Percentiles rank a stretch among this genome's conserved stretches.
Evolutionary conservation across 2,113 vertebrate species (phyloP).

Genomic region (Machaerirhynchus nigripectus): DNA sequence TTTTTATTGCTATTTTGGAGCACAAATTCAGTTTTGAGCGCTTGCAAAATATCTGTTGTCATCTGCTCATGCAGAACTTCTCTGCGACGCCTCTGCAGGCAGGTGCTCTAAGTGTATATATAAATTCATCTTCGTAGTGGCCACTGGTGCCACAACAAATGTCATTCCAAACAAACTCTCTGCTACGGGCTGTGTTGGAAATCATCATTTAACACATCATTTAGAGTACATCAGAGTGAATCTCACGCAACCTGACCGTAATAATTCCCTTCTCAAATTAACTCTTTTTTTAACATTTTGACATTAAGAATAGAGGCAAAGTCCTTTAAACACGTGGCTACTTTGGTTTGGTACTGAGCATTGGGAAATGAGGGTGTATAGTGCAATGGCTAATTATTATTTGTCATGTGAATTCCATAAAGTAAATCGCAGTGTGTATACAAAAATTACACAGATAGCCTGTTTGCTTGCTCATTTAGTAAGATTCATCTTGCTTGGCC

Average conservation of each 20-base stretch:
- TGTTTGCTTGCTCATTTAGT: not conserved
- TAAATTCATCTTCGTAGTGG: slow-evolving; percentile 39
- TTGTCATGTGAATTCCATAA: not conserved
- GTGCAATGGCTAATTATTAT: not conserved
- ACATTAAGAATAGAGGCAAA: slow-evolving; percentile 20
- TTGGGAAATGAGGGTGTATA: not conserved
- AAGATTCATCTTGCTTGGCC: not conserved
- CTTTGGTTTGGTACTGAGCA: not conserved
- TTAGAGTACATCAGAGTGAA: slow-evolving; percentile 65
- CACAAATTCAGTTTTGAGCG: not conserved
- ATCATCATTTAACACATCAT: slow-evolving; percentile 71
- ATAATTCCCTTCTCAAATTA: slow-evolving; percentile 59
- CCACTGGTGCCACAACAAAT: slow-evolving; percentile 61
- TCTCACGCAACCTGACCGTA: slow-evolving; percentile 46
- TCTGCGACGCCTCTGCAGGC: slow-evolving; percentile 34
- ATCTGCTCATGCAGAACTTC: slow-evolving; percentile 46
- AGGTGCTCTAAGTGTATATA: slow-evolving; percentile 45
- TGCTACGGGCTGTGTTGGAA: slow-evolving; percentile 57
- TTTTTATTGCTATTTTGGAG: not conserved
- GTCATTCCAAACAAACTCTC: slow-evolving; percentile 68
- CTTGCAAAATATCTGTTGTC: slow-evolving; percentile 30
- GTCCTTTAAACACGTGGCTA: not conserved
- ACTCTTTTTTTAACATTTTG: slow-evolving; percentile 47
- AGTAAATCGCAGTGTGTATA: not conserved
- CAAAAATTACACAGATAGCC: not conserved